These are phyloP conservation scores for Scarus forsteni DNA, from an alignment of 2,797 vertebrate genomes.

Conservation along the genomic window DNA sequence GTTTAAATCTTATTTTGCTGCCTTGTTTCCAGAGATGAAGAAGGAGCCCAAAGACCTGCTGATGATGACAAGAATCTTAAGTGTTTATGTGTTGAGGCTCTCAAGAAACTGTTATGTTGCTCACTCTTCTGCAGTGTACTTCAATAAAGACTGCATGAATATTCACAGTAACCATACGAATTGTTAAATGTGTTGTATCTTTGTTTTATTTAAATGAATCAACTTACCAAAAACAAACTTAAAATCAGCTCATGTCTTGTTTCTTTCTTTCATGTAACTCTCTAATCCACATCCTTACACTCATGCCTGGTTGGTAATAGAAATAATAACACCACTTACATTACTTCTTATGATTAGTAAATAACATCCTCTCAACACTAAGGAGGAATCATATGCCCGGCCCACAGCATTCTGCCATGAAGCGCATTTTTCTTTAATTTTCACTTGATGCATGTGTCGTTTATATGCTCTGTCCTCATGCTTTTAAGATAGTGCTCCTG, in stretches of 20 bases:
- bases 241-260: conserved; percentile 70
- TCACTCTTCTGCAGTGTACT: conserved; percentile 57
- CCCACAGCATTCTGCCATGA: no score
- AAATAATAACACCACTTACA: not conserved
- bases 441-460: no score
- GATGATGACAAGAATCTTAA: conserved; percentile 75
- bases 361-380: conserved; percentile 12
- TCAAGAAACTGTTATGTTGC: conserved; percentile 33
- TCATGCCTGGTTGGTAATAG: conserved; percentile 13
- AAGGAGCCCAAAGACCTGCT: conserved; percentile 73
- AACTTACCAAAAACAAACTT: conserved; percentile 55
- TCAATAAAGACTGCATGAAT: conserved; percentile 66
- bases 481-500: no score
- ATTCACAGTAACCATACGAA: conserved; percentile 24
- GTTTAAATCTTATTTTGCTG: conserved; percentile 75
- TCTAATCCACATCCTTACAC: conserved; percentile 55
- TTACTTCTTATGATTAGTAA: conserved; percentile 11
- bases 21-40: conserved; percentile 87
- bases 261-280: conserved; percentile 70
- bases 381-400: not conserved
- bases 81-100: conserved; percentile 49
- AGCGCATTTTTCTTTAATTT: no score
- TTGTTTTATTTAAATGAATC: conserved; percentile 60
- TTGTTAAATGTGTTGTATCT: conserved; percentile 55
- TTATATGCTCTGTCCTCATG: no score